Conservation (phyloP, 2,888 invertebrate genomes). For the Tetranychus truncatus region DNA sequence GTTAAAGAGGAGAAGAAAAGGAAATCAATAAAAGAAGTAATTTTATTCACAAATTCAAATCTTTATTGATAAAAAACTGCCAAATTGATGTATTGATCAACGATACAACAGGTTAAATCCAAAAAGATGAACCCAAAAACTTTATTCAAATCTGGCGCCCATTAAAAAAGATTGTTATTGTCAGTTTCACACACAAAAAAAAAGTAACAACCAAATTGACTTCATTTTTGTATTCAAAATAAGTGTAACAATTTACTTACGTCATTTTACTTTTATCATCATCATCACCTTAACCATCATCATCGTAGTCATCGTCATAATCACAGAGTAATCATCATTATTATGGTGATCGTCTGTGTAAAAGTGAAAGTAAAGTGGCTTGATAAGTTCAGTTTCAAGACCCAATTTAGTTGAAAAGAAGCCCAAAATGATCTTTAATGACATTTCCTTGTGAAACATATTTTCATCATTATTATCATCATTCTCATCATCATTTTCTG, state of each 20-base stretch:
- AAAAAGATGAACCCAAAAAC: too few species aligned
- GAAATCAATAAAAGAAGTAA: not conserved
- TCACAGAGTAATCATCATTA: not conserved
- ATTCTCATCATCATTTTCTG: not conserved
- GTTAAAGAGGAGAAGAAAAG: not conserved
- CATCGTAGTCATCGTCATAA: not conserved
- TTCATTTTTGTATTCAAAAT: not conserved
- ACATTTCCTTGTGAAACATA: not conserved
- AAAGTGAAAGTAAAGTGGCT: not conserved
- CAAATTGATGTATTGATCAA: too few species aligned
- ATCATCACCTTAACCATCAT: too few species aligned
- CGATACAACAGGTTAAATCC: too few species aligned
- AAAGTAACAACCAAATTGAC: not conserved
- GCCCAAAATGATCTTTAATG: not conserved
- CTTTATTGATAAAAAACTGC: too few species aligned
- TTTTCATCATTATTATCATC: not conserved
- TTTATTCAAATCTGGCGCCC: too few species aligned
- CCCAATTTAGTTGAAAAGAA: not conserved
- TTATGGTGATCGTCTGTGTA: not conserved
- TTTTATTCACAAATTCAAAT: not conserved
- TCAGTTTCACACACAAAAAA: too few species aligned
- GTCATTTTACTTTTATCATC: not conserved
- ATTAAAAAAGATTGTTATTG: too few species aligned
- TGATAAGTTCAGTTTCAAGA: not conserved
- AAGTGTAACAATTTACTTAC: not conserved